phyloP scores from a whole-genome alignment of 2,888 invertebrate genomes.

The Lumbricus terrestris region DNA sequence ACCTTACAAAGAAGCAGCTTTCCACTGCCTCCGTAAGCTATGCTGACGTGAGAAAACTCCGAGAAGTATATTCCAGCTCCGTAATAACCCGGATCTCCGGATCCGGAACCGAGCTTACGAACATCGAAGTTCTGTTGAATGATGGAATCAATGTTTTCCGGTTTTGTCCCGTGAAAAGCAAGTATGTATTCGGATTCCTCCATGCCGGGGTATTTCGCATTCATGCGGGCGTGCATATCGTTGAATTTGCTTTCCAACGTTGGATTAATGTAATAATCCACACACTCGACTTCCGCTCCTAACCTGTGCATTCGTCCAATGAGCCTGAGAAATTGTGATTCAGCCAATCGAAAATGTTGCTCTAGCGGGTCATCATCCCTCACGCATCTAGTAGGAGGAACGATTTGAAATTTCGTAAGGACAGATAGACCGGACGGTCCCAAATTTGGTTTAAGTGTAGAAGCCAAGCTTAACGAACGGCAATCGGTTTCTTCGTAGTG shows the following conservation, averaged over 20 bases:
- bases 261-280: conserved; percentile 33
- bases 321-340: conserved; percentile 32
- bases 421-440: background rate
- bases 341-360: conserved; percentile 31
- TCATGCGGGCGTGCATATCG: conserved; percentile 17
- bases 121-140: conserved; percentile 30
- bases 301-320: background rate
- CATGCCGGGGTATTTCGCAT: conserved; percentile 21
- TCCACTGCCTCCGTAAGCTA: conserved; percentile 21
- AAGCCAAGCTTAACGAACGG: background rate
- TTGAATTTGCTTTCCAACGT: conserved; percentile 24
- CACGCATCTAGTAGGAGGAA: conserved; percentile 7
- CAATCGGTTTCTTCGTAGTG: conserved; percentile 25
- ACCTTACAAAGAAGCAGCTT: conserved; percentile 30
- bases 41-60: conserved; percentile 30
- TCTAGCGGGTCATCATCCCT: conserved; percentile 18
- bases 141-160: conserved; percentile 28
- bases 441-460: background rate
- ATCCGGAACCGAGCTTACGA: background rate
- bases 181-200: conserved; percentile 18
- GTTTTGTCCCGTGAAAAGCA: conserved; percentile 35
- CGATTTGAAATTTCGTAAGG: background rate
- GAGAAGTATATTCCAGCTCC: conserved; percentile 34
- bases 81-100: conserved; percentile 20
- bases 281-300: background rate